Base-by-base conservation (phyloP, 2,888 invertebrate species). In the Chrysina gloriosa region DNA sequence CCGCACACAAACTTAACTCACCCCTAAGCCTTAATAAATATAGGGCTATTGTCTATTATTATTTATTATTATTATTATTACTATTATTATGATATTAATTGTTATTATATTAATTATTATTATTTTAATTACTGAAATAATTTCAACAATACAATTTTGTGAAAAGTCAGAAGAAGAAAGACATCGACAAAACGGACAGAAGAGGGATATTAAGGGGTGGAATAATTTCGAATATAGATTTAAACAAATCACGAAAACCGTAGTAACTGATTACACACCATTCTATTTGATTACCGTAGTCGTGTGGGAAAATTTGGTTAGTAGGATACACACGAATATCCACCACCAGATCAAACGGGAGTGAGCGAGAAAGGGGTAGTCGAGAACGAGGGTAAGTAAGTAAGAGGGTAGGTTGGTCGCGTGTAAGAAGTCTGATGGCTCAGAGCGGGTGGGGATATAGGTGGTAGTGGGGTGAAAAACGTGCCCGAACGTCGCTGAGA, bases 381-480 rank as follows among this genome's bases (percentile, higher is more conserved):
- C 19, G 66, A 36, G 56, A 65, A 65, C 64, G 69, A 66, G 72
- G 67, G 56, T 48, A 64, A 63, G 65, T 70, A 85, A 86, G 82
- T 84, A 84, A 73, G 85, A 85, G 68, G 85, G 84, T 48, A 84
- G 85, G 70, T 66, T 16, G 73, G 80, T 78, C 78, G 79, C 87
- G 87, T 79, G 86, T 70, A 68, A 42, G 67, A 70, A 74, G 83
- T 82, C 76, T 84, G 78, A 0, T 74, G 73, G 71, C 79, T 74
- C 14, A 71, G 63, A 63, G 77, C 72, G 82, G 80, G 76, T 80
- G 80, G 78, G 83, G 84, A 72, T 84, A 19, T 29, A 27, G 27
- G 27, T 29, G 79, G 84, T 85, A 86, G 85, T 88, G 87, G 83
- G 87, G 86, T 86, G 85, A 81, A 58, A 87, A 87, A 78, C 88